phyloP scores from a whole-genome alignment of 2,113 vertebrate species.

The Burhinus oedicnemus region DNA sequence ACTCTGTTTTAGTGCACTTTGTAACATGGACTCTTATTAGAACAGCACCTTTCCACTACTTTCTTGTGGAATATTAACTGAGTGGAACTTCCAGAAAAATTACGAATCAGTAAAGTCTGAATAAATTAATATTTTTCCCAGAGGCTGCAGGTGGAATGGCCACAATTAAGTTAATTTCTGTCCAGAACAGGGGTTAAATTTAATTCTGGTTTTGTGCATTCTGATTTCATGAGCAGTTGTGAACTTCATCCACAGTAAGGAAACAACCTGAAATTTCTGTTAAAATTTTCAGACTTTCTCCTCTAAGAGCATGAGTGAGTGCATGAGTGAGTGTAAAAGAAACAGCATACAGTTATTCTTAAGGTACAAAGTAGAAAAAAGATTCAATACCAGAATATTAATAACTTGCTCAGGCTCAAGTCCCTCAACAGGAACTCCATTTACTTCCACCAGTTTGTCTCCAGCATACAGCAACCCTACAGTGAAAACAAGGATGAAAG shows the following conservation, averaged over 20 bases:
- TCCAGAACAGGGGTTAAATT: neutral
- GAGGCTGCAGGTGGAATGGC: neutral
- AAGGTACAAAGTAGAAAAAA: neutral
- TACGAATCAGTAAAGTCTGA: neutral
- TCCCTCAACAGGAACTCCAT: conserved; percentile 89
- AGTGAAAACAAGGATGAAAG: neutral
- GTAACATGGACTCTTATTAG: neutral
- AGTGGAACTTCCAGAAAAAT: neutral
- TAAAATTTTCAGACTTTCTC: neutral
- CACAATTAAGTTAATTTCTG: neutral
- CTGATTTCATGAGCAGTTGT: neutral
- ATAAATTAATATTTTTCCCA: neutral
- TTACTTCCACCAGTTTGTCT: conserved; percentile 95
- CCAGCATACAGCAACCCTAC: conserved; percentile 91
- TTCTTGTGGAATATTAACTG: neutral
- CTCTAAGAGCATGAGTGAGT: neutral
- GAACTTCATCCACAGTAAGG: neutral
- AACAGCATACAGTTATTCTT: neutral
- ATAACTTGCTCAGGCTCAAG: conserved; percentile 95
- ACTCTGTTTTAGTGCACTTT: neutral
- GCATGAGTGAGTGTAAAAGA: neutral
- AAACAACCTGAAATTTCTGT: neutral
- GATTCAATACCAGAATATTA: conserved; percentile 86
- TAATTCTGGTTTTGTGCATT: neutral
- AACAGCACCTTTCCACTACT: neutral